Evolutionary conservation across 2,888 invertebrate species (phyloP).

Genomic region (Unio pictorum): DNA sequence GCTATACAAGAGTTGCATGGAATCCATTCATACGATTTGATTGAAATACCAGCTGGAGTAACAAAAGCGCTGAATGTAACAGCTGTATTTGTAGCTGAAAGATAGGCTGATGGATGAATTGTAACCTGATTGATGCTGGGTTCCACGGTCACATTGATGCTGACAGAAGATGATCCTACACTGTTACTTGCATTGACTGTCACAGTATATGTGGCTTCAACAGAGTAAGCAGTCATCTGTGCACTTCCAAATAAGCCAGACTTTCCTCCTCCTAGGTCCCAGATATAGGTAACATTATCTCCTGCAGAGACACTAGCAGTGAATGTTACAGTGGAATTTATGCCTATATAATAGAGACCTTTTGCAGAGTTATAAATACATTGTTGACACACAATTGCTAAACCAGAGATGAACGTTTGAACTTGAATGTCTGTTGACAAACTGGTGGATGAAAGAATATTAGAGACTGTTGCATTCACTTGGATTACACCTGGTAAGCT

Average conservation of each 20-base stretch:
- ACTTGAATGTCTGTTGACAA: conserved; percentile 26
- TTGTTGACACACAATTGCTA: conserved; percentile 28
- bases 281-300: conserved; percentile 26
- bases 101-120: background rate
- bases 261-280: conserved; percentile 37
- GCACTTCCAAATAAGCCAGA: conserved; percentile 11
- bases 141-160: background rate
- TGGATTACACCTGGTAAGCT: no score
- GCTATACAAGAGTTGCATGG: background rate
- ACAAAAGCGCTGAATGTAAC: conserved; percentile 11
- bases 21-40: no score
- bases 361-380: conserved; percentile 14
- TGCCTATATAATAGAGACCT: conserved; percentile 33
- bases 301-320: conserved; percentile 28
- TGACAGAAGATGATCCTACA: conserved; percentile 9
- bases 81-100: conserved; percentile 1
- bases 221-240: conserved; percentile 16
- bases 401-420: conserved; percentile 31
- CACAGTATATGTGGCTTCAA: conserved; percentile 26
- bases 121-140: no score
- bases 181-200: conserved; percentile 27
- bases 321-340: conserved; percentile 27
- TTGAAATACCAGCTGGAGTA: conserved; percentile 11
- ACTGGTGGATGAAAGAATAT: no score
- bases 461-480: no score